A percentile compares a stretch with the other conserved stretches of the same genome.
phyloP scores from a whole-genome alignment of 2,113 vertebrate species.

The Tonatia bakeri region DNA sequence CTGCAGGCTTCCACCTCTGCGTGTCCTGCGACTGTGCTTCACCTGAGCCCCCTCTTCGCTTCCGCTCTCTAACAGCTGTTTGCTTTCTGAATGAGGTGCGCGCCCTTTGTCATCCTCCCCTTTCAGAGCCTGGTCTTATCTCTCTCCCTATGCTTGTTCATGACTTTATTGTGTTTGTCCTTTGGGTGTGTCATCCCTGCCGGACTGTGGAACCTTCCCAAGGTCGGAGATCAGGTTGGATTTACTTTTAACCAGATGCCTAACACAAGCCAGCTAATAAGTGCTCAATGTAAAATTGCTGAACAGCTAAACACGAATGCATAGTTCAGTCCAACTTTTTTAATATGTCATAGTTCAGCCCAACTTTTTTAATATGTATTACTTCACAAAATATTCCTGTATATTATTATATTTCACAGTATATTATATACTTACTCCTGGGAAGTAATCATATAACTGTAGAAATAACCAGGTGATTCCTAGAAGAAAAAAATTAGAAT shows the following conservation, averaged over 20 bases:
- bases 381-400: background rate
- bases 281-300: background rate
- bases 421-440: background rate
- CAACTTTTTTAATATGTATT: background rate
- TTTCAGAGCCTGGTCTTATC: background rate
- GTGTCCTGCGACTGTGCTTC: background rate
- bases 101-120: background rate
- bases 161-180: slow-evolving; percentile 21
- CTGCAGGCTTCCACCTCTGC: background rate
- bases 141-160: background rate
- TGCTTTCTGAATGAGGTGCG: background rate
- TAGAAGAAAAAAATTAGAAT: background rate
- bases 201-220: slow-evolving; percentile 20
- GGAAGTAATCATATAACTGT: background rate
- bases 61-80: background rate
- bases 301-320: background rate
- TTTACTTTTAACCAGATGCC: background rate
- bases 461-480: background rate
- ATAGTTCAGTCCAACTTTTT: background rate
- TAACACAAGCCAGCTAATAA: background rate
- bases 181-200: background rate
- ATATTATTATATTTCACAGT: background rate
- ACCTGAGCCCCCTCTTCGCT: background rate
- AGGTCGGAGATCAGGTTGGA: background rate
- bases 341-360: background rate